Evolutionary conservation across 1,140 invertebrate species (phyloP), one percentile per base, ranked within the genome.

Genomic region (Hyposmocoma kahamanoa): DNA sequence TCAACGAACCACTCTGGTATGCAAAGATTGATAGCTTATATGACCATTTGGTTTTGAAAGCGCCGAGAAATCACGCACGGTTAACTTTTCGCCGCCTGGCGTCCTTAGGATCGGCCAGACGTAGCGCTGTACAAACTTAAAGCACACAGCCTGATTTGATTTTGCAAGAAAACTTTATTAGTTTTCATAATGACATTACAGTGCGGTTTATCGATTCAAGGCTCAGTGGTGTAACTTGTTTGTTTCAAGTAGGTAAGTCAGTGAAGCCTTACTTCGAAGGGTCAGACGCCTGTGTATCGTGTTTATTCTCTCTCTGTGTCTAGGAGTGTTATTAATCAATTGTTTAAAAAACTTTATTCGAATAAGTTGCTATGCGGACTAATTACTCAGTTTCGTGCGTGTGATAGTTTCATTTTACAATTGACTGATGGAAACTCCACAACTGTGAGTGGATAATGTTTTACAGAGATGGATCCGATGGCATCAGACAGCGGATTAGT

Each of bases 1-100:
- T 83, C 79, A 79, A 63, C 69, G 54, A 66, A 77, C 78, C 73
- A 79, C 74, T 74, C 82, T 85, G 82, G 82, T 85, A 85, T 85
- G 82, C 79, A 85, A 85, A 85, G 79, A 85, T 85, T 85, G 80
- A 85, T 83, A 85, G 82, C 76, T 71, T 83, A 82, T 85, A 82
- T 77, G 82, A 83, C 82, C 79, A 85, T 85, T 85, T 74, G 82
- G 66, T 83, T 83, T 82, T 83, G 76, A 83, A 75, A 76, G 72
- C 79, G 69, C 68, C 65, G 56, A 83, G 79, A 83, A 85, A 85
- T 85, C 82, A 81, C 79, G 79, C 76, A 72, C 79, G 78, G 74
- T 72, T 82, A 84, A 83, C 60, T 83, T 85, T 85, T 83, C 76
- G 77, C 78, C 66, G 77, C 71, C 78, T 77, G 74, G 79, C 82